Conservation (phyloP, 1,140 invertebrate genomes). For the Globodera rostochiensis region DNA sequence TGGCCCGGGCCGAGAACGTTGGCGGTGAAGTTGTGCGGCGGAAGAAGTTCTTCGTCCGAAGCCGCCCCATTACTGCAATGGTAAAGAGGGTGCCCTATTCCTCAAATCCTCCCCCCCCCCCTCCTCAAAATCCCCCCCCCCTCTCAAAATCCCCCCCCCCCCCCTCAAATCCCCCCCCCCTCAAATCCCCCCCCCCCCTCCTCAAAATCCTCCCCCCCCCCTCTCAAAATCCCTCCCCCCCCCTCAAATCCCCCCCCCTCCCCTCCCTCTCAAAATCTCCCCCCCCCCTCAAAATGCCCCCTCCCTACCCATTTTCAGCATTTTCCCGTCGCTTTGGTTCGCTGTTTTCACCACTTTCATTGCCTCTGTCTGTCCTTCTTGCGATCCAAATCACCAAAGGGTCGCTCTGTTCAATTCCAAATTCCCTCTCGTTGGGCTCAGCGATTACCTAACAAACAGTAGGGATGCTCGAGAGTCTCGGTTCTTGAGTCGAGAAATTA, state of each 20-base stretch:
- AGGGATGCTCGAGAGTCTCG: too few species aligned
- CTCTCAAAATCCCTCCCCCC: too few species aligned
- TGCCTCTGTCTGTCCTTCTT: not conserved
- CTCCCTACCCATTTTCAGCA: not conserved
- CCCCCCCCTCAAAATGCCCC: too few species aligned
- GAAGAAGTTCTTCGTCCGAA: conserved; percentile 44
- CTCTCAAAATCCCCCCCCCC: too few species aligned
- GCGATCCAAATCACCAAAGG: conserved; percentile 21
- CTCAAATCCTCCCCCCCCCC: too few species aligned
- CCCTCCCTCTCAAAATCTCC: too few species aligned
- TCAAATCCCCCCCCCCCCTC: too few species aligned
- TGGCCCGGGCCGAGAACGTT: conserved; percentile 50
- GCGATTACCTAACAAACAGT: conserved; percentile 6
- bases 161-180: too few species aligned
- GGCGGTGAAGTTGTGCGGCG: conserved; percentile 60
- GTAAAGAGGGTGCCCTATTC: not conserved
- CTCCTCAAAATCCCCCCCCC: too few species aligned
- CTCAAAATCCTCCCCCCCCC: too few species aligned
- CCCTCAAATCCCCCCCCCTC: too few species aligned
- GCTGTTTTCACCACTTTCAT: not conserved
- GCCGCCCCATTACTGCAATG: not conserved
- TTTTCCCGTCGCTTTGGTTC: not conserved
- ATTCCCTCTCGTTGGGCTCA: not conserved
- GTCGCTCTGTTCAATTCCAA: not conserved
- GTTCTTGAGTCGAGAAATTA: too few species aligned